These are phyloP conservation scores for Amblyornis subalaris DNA, from an alignment of 2,113 vertebrate species.

Conservation along the genomic window DNA sequence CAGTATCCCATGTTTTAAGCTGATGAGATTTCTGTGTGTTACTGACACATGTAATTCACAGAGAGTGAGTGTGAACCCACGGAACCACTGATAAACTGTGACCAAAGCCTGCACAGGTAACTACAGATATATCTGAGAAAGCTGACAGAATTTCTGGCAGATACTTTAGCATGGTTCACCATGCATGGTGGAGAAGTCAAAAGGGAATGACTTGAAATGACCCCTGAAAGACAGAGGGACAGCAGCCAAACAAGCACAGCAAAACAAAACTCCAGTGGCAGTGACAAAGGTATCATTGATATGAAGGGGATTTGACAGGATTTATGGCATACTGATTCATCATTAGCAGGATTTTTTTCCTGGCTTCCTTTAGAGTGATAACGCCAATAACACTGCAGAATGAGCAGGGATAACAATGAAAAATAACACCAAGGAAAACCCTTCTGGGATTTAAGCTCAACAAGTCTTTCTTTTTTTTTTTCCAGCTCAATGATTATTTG, in stretches of 20 bases:
- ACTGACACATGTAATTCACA: neutral
- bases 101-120: accelerated
- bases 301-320: neutral
- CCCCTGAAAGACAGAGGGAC: neutral
- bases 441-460: neutral
- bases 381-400: neutral
- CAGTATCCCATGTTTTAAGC: neutral
- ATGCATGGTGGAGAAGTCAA: neutral
- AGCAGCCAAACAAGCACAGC: neutral
- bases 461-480: neutral
- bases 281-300: neutral
- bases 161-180: neutral
- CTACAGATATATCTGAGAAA: neutral
- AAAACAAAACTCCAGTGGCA: neutral
- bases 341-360: neutral
- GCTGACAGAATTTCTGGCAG: neutral
- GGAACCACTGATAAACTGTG: neutral
- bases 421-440: neutral
- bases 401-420: neutral
- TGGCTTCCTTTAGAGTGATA: neutral
- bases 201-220: neutral
- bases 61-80: neutral
- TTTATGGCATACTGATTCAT: neutral
- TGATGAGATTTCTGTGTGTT: neutral
- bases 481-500: neutral